Conservation (phyloP, 2,888 invertebrate species). For the Parnassius orleans region DNA sequence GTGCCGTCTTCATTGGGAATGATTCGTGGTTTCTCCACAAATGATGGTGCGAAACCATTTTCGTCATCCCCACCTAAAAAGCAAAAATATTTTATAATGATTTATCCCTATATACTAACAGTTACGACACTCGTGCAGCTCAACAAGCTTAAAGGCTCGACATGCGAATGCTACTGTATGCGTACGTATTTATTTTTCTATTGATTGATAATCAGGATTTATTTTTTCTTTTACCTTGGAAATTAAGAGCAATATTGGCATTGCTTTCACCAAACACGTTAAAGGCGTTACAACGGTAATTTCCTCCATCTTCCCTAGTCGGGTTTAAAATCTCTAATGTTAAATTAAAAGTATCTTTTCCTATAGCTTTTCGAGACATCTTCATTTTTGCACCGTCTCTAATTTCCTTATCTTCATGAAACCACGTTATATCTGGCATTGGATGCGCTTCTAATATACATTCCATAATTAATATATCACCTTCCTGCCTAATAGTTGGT, state of each 20-base stretch:
- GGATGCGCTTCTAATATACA: conserved; percentile 97
- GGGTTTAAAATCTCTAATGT: conserved; percentile 97
- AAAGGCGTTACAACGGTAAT: conserved; percentile 99
- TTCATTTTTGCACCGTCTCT: conserved; percentile 91
- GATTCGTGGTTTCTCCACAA: conserved; percentile 99
- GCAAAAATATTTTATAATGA: conserved; percentile 25
- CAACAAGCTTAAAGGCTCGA: conserved; percentile 64
- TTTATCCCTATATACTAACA: background rate
- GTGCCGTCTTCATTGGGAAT: conserved; percentile 99
- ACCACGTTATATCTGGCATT: conserved; percentile 97
- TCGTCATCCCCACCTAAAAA: conserved; percentile 93
- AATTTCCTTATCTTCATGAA: conserved; percentile 92
- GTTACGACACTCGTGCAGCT: conserved; percentile 58
- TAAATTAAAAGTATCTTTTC: conserved; percentile 94
- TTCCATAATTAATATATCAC: conserved; percentile 96
- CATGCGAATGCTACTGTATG: conserved; percentile 78
- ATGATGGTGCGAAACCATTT: conserved; percentile 96
- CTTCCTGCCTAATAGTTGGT: conserved; percentile 96
- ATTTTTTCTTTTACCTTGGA: conserved; percentile 90
- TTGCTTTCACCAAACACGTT: conserved; percentile 99
- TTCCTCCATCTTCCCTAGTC: conserved; percentile 97
- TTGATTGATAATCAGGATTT: conserved; percentile 36
- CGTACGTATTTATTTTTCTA: conserved; percentile 57
- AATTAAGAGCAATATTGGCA: conserved; percentile 99
- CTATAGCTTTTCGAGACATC: conserved; percentile 93